phyloP scores from a whole-genome alignment of 2,888 invertebrate species.

The Frankliniella fusca region DNA sequence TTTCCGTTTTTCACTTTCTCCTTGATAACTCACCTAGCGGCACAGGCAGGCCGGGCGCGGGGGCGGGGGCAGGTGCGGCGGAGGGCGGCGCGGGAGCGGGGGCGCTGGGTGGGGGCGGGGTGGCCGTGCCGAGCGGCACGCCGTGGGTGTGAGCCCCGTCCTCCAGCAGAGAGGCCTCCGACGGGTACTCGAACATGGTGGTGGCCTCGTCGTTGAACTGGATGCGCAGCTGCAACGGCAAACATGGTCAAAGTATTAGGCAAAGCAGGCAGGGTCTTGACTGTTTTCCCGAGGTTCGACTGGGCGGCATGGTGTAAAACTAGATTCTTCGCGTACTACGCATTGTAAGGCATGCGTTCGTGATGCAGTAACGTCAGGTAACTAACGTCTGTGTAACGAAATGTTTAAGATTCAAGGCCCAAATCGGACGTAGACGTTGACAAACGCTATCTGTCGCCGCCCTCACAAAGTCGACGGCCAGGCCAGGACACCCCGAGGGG shows the following conservation, averaged over 20 bases:
- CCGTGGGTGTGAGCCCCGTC: conserved; percentile 49
- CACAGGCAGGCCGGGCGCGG: conserved; percentile 28
- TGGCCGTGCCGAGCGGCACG: conserved; percentile 28
- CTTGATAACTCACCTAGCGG: conserved; percentile 31
- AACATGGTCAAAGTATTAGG: conserved; percentile 4
- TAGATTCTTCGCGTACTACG: too few relatives aligned
- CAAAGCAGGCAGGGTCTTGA: too few relatives aligned
- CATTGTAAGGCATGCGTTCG: too few relatives aligned
- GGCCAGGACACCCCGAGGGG: too few relatives aligned
- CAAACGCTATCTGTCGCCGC: too few relatives aligned
- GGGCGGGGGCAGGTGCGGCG: conserved; percentile 31
- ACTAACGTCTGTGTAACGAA: too few relatives aligned
- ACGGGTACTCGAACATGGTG: conserved; percentile 88
- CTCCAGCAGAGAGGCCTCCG: conserved; percentile 75
- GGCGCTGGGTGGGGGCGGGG: conserved; percentile 36
- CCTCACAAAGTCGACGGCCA: too few relatives aligned
- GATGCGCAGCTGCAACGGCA: conserved; percentile 70
- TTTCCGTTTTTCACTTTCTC: neutral
- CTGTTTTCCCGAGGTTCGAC: too few relatives aligned
- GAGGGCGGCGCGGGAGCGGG: conserved; percentile 40
- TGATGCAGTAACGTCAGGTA: too few relatives aligned
- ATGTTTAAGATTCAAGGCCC: too few relatives aligned
- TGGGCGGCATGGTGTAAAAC: too few relatives aligned
- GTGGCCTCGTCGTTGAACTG: conserved; percentile 85
- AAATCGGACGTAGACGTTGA: too few relatives aligned